Evolutionary conservation across 2,797 vertebrate genomes (phyloP), one percentile per base, ranked within the genome.

Genomic region (Setipinna tenuifilis): DNA sequence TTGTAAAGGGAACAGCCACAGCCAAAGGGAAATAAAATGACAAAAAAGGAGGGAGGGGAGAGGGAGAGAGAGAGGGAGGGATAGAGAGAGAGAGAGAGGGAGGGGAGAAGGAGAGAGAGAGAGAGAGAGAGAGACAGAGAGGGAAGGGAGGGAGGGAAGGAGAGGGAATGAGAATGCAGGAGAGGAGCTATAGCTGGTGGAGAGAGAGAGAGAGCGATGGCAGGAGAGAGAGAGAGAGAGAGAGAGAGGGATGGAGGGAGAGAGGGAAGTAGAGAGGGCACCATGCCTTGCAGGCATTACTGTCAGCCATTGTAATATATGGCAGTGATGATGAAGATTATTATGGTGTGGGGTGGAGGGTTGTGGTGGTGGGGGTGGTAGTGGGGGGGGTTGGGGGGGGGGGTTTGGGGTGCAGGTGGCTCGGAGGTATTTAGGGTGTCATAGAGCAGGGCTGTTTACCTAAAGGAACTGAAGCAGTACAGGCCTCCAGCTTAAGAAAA

Each of bases 21-120:
- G 92, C 94, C 94, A 90, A 91, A 92, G 93, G 93, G 93, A 95
- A 94, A 95, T 93, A 93, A 94, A 92, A 87, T 85, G 87, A 83
- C 80, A 87, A 84, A 75, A 48, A 87, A 86, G 46, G 80, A 61
- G 81, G 81, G 86, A 46, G 50, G 65, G 82, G 58, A 62, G 85
- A 87, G 86, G 83, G 86, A 83, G 83, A 88, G 90, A 89, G 88
- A 86, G 82, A 86, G 83, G 75, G 58, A 89, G 90, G 87, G 78
- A 65, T 71, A 83, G 28, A 41, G 85, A 90, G 87, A 82, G 84
- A 89, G 59, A 58, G 75, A 3, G 80, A n/a, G n/a, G 25, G 61
- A 21, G 28, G 12, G 7, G 54, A 11, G 57, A 58, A 17, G 17
- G 57, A 75, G 48, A n/a, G 68, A 75, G 31, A 11, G n/a, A 65